Percentiles rank a stretch among this genome's conserved stretches.
These are phyloP conservation scores for Clarias laeviceps DNA, from an alignment of 2,797 vertebrate species.

Conservation along the genomic window DNA sequence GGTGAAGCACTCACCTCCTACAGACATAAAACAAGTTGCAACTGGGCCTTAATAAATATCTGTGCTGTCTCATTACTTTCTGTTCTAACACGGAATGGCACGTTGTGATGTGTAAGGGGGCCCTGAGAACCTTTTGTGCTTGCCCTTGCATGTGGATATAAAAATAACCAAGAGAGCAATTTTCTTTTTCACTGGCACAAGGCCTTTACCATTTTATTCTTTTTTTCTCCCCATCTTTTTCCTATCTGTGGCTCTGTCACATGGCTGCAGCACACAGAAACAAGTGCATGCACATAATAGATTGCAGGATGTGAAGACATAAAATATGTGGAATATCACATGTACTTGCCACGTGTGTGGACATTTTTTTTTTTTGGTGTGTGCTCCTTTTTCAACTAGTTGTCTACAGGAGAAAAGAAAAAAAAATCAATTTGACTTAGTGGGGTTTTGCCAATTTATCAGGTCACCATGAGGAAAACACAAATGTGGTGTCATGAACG, in stretches of 20 bases:
- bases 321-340: neutral
- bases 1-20: neutral
- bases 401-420: neutral
- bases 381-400: neutral
- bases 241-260: neutral
- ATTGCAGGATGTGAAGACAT: neutral
- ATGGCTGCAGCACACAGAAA: neutral
- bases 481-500: neutral
- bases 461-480: neutral
- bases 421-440: neutral
- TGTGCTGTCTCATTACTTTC: no score
- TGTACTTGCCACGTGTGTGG: neutral
- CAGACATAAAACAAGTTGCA: neutral
- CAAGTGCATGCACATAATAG: neutral
- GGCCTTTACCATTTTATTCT: no score
- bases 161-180: neutral
- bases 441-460: neutral
- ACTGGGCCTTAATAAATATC: slow-evolving; percentile 7
- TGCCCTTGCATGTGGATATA: neutral
- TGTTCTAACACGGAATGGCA: neutral
- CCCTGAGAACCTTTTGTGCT: slow-evolving; percentile 2
- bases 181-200: neutral
- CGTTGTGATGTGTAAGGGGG: neutral
- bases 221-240: no score
- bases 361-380: neutral